These are phyloP conservation scores for Ophion ventricosus DNA, from an alignment of 2,888 invertebrate genomes.

Conservation along the genomic window DNA sequence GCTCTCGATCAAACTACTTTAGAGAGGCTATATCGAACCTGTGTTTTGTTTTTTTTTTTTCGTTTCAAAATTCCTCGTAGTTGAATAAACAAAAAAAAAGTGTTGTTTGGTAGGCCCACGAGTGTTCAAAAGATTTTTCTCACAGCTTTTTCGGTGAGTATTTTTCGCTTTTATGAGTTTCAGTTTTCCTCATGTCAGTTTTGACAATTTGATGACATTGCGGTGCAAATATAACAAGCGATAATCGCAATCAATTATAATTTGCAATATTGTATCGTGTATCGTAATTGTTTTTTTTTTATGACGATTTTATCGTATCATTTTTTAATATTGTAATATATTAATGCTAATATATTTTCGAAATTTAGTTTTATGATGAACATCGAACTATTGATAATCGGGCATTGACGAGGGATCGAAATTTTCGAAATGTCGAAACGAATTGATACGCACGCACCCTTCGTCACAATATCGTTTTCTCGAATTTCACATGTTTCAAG, in stretches of 20 bases:
- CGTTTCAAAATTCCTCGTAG: background rate
- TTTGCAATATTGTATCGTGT: background rate
- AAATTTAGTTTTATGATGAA: too few species aligned
- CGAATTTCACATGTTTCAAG: too few species aligned
- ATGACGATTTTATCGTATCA: background rate
- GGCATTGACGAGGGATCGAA: too few species aligned
- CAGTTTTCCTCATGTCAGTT: background rate
- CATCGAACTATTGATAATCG: too few species aligned
- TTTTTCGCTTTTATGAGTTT: background rate
- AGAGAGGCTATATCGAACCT: background rate
- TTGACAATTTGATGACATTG: background rate
- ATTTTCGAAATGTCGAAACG: too few species aligned
- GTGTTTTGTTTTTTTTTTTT: constrained; percentile 11
- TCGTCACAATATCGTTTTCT: too few species aligned
- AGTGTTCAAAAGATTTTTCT: constrained; percentile 10
- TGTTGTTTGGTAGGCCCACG: background rate
- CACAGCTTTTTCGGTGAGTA: constrained; percentile 2
- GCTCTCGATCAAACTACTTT: background rate
- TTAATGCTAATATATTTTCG: background rate
- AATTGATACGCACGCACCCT: too few species aligned
- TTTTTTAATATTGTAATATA: background rate
- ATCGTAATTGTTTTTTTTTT: background rate
- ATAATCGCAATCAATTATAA: background rate
- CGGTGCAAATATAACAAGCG: background rate
- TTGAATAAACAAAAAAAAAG: background rate